Percentiles rank a stretch among this genome's conserved stretches.
These are phyloP conservation scores for Theretra japonica DNA, from an alignment of 2,888 invertebrate genomes.

Conservation along the genomic window DNA sequence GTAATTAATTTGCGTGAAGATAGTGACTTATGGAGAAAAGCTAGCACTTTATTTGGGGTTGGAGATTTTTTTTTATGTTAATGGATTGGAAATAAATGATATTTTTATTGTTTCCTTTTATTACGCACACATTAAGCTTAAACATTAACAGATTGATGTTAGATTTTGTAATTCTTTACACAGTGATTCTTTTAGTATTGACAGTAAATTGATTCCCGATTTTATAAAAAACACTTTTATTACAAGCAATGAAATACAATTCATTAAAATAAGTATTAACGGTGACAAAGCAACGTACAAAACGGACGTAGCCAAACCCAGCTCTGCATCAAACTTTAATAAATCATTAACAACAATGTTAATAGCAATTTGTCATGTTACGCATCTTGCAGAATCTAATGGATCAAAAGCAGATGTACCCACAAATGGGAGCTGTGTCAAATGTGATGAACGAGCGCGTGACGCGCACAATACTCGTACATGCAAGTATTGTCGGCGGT, in stretches of 20 bases:
- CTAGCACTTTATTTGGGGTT: no score
- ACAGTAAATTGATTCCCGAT: no score
- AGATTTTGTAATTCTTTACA: no score
- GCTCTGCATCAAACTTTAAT: background rate
- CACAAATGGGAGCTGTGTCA: slow-evolving; percentile 49
- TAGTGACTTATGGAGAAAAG: no score
- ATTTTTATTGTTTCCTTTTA: no score
- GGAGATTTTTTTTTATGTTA: no score
- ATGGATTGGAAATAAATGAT: no score
- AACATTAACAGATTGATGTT: no score
- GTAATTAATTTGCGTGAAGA: no score
- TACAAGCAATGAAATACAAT: background rate
- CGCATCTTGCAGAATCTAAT: slow-evolving; percentile 31
- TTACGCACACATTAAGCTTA: no score
- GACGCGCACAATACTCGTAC: slow-evolving; percentile 70
- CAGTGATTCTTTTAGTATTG: no score
- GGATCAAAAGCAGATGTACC: slow-evolving; percentile 28
- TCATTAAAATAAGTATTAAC: background rate
- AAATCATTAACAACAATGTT: slow-evolving; percentile 25
- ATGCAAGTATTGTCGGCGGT: slow-evolving; percentile 49
- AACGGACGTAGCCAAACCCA: background rate
- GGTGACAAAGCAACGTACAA: background rate
- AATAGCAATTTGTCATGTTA: slow-evolving; percentile 21
- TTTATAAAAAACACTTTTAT: background rate
- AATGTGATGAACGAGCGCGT: slow-evolving; percentile 66